Base-by-base conservation (phyloP, 2,797 vertebrate species). In the Argya squamiceps region DNA sequence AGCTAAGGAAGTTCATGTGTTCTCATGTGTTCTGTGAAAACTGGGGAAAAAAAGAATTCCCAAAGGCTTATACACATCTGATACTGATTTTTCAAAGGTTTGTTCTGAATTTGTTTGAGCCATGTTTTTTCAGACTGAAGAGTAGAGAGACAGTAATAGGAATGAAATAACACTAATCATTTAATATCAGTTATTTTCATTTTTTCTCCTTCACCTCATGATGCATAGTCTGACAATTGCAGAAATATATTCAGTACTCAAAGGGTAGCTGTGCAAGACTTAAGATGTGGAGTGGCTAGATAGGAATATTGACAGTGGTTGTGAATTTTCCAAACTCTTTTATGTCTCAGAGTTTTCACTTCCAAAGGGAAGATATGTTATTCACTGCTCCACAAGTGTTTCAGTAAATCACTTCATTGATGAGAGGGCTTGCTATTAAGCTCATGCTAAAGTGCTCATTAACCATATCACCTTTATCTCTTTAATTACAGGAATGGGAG, bases 351-450 rank as follows among this genome's bases (percentile, higher is more conserved):
- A 64, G 27, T 92, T 96, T 94, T 94, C 76, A 70, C 26, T 89
- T 85, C 36, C 43, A 70, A 92, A 88, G 41, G 1, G 4, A 71
- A 81, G 88, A 85, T n/a, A 47, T 82, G 65, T 81, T 89, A 77
- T 88, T 97, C 67, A 71, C 62, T 92, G 44, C 56, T 81, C 47
- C 68, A 55, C 22, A 82, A 65, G 46, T 74, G 50, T 91, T 84
- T 94, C 75, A 94, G 71, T 65, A 78, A 69, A 92, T 91, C 56
- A 79, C 67, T 84, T 83, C 52, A 92, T 41, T 93, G 89, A 86
- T 92, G 93, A 96, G 81, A 91, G n/a, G n/a, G 63, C 91, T 71
- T 92, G 92, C 87, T 94, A 91, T 96, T 92, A 97, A 92, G 62
- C 41, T 91, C 49, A 32, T n/a, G 46, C 70, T 89, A 92, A 94